These are phyloP conservation scores for Anthopleura sola DNA, from an alignment of 64 coral and sea anemone genomes.

Conservation along the genomic window DNA sequence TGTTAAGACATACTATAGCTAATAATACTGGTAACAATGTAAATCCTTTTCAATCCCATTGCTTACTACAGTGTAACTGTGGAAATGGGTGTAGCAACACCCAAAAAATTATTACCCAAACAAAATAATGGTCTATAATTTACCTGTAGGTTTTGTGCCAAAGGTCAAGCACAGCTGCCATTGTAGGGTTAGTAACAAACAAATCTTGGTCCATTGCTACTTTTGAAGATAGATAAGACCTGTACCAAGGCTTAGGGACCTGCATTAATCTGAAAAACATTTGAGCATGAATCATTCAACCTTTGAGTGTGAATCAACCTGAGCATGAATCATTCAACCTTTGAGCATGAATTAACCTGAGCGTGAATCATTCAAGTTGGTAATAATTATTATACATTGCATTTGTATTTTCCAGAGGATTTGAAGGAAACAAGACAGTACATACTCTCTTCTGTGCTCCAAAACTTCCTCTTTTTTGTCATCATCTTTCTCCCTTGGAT, in stretches of 20 bases:
- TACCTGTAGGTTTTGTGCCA: slow-evolving; percentile 97
- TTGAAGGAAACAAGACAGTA: neutral
- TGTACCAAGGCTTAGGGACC: slow-evolving; percentile 98
- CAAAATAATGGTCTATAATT: neutral
- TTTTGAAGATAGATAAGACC: slow-evolving; percentile 78
- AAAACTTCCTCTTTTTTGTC: slow-evolving; percentile 93
- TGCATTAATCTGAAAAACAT: slow-evolving; percentile 74
- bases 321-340: neutral
- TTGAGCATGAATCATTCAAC: neutral
- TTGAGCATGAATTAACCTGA: neutral
- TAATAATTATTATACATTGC: no score
- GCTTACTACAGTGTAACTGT: no score
- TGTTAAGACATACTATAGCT: no score
- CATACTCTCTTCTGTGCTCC: slow-evolving; percentile 90
- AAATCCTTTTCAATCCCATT: no score
- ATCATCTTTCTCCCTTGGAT: slow-evolving; percentile 95
- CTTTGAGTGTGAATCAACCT: no score
- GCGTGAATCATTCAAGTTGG: no score
- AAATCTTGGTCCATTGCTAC: slow-evolving; percentile 91
- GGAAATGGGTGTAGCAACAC: no score
- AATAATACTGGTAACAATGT: no score
- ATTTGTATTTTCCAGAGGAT: neutral
- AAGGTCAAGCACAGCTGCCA: slow-evolving; percentile 93
- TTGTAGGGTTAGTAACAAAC: slow-evolving; percentile 97
- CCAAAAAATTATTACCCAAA: no score